Percentiles rank a stretch among this genome's conserved stretches.
These are phyloP conservation scores for Pristionchus arcanus DNA, from an alignment of 2,888 invertebrate genomes.

Conservation along the genomic window DNA sequence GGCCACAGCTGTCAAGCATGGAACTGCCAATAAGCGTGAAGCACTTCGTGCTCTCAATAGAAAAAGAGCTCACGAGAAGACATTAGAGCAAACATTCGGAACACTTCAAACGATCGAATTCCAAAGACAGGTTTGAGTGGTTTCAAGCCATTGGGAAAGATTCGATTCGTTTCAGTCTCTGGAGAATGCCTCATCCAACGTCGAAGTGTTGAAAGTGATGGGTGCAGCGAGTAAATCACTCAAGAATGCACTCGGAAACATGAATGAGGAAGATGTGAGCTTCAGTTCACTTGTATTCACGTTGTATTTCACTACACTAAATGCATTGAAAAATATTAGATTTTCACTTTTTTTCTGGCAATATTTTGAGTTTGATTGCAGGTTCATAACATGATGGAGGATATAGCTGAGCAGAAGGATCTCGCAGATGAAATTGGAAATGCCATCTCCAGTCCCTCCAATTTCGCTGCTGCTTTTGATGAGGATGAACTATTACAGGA, in stretches of 20 bases:
- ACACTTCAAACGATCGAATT: slow-evolving; percentile 21
- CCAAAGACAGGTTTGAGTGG: background rate
- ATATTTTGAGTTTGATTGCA: background rate
- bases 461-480: background rate
- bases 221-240: background rate
- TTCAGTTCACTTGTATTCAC: background rate
- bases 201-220: slow-evolving; percentile 21
- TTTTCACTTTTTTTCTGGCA: background rate
- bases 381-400: slow-evolving; percentile 22
- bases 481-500: slow-evolving; percentile 5
- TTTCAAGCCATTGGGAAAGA: background rate
- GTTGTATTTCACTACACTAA: background rate
- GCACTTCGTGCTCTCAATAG: slow-evolving; percentile 6
- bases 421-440: background rate
- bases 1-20: background rate
- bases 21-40: background rate
- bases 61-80: background rate
- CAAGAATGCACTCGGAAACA: background rate
- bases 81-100: background rate
- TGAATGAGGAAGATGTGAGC: background rate
- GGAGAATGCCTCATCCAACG: background rate
- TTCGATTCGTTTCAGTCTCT: background rate
- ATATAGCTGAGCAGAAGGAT: slow-evolving; percentile 7
- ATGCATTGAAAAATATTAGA: background rate
- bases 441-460: background rate